Evolutionary conservation across 2,113 vertebrate species (phyloP), one percentile per base, ranked within the genome.

Genomic region (Pelodiscus sinensis): DNA sequence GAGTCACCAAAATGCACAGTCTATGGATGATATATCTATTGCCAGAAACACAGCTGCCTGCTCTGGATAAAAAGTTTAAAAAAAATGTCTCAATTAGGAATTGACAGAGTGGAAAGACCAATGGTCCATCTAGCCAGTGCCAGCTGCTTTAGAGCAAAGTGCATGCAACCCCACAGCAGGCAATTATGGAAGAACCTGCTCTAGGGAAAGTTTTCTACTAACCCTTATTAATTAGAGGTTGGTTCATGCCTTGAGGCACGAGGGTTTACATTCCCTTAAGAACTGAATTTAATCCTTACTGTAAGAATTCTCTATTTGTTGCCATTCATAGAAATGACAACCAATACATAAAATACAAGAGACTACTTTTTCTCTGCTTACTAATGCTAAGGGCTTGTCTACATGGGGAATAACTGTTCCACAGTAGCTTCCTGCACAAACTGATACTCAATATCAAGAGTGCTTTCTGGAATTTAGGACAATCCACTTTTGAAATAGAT

Each of bases 271-370:
- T 44, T 57, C 84, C 52, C 91, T 81, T 58, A 91, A 86, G 90
- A 85, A 68, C 82, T 90, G 58, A 80, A 38, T 56, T 85, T 87
- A 89, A 82, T 84, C 75, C 90, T 95, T 91, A 89, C 81, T 87
- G 88, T 65, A 93, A 87, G 91, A 93, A 89, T 91, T 88, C 27
- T 79, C 5, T 0, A 9, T 25, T 86, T 83, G 90, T 78, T 29
- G 13, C 87, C 71, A 0, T 0, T 27, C 83, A 58, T 0, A 0
- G 55, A 9, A 95, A 89, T 0, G 0, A 31, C 18, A 83, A 27
- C 68, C 75, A 73, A 86, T 0, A 78, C 31, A 38, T 31, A 31
- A 31, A 65, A 16, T 65, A 65, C 29, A 65, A 7, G 4, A 68
- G 31, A 68, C 65, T 68, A 6, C 15, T 68, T 68, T n/a, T 18